Conservation (phyloP, 1,140 invertebrate genomes). For the Drosophila quadrilineata region DNA sequence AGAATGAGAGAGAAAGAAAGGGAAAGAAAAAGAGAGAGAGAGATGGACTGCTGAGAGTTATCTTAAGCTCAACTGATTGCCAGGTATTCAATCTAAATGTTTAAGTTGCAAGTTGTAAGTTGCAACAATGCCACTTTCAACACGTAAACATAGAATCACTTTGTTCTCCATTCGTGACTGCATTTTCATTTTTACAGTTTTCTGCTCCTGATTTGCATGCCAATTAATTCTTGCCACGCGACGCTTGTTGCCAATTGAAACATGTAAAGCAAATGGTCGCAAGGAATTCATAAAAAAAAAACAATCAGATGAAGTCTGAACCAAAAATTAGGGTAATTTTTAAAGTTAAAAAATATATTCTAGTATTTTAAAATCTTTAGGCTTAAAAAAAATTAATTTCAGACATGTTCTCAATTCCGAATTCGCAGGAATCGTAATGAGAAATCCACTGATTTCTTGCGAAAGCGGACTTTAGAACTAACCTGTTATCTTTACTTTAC, state of each 20-base stretch:
- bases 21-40: not conserved
- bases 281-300: too few species aligned
- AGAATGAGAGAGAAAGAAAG: not conserved
- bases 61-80: not conserved
- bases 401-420: too few species aligned
- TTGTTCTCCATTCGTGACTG: conserved; percentile 46
- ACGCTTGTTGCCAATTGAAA: conserved; percentile 34
- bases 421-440: too few species aligned
- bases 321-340: conserved; percentile 39
- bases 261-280: conserved; percentile 29
- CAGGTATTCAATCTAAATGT: conserved; percentile 17
- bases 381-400: too few species aligned
- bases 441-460: too few species aligned
- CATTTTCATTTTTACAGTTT: conserved; percentile 34
- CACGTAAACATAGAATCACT: conserved; percentile 45
- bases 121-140: conserved; percentile 35
- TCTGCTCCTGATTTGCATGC: conserved; percentile 50
- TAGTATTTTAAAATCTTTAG: too few species aligned
- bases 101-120: conserved; percentile 3
- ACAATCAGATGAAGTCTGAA: conserved; percentile 1
- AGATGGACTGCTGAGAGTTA: not conserved
- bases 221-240: conserved; percentile 71
- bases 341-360: not conserved
- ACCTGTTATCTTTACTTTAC: too few species aligned
- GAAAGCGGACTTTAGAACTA: too few species aligned